Evolutionary conservation across 2,113 vertebrate species (phyloP).

Genomic region (Albula glossodonta): DNA sequence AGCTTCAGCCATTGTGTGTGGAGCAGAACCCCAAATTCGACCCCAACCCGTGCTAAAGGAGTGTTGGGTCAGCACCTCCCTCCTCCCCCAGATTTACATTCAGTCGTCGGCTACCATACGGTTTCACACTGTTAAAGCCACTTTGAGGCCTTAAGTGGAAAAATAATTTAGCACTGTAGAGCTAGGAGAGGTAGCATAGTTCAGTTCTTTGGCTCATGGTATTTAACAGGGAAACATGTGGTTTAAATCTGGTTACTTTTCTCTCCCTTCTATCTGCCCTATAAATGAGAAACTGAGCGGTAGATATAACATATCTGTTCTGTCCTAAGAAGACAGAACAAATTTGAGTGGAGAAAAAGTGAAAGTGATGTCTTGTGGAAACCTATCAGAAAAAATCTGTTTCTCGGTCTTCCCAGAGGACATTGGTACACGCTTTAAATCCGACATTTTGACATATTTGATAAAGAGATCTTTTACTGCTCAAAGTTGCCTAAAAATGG

Average conservation of each 20-base stretch:
- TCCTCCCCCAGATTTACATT: constrained; percentile 41
- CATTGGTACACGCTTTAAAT: not conserved
- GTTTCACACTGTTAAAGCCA: constrained; percentile 37
- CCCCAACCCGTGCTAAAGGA: constrained; percentile 31
- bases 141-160: constrained; percentile 49
- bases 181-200: constrained; percentile 25
- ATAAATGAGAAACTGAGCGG: not conserved
- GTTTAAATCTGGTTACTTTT: constrained; percentile 3
- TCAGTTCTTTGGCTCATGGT: not conserved
- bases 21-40: not conserved
- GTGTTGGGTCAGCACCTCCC: constrained; percentile 30
- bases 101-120: constrained; percentile 42
- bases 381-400: not conserved
- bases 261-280: no score
- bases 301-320: no score
- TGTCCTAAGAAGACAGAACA: not conserved
- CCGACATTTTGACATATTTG: no score
- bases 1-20: not conserved
- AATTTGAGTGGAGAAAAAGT: not conserved
- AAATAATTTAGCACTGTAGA: constrained; percentile 40
- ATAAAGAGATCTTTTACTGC: no score
- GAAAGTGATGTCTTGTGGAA: not conserved
- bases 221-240: constrained; percentile 3
- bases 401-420: not conserved
- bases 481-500: no score